Percentiles rank a stretch among this genome's conserved stretches.
phyloP scores from a whole-genome alignment of 2,797 vertebrate species.

The Coccyzus lansbergi region DNA sequence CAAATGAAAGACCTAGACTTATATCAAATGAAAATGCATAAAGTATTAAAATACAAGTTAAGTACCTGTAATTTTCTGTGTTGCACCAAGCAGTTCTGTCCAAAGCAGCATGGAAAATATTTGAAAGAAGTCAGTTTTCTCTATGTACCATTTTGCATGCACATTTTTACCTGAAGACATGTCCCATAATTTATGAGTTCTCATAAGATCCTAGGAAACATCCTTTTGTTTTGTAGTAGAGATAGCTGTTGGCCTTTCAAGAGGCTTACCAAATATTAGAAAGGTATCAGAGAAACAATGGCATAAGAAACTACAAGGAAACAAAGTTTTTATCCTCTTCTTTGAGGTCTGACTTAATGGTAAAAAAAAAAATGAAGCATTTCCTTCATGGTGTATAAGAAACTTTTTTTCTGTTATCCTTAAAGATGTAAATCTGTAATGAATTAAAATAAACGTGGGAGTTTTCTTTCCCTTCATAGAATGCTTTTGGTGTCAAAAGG shows the following conservation, averaged over 20 bases:
- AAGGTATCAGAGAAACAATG: rapidly evolving
- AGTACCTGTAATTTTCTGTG: not conserved
- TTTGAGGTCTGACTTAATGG: not conserved
- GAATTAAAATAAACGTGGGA: not conserved
- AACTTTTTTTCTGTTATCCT: not conserved
- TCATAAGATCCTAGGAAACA: not conserved
- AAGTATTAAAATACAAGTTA: not conserved
- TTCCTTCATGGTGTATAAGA: not conserved
- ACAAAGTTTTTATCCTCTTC: not conserved
- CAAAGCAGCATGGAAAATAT: not conserved
- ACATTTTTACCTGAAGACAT: not conserved
- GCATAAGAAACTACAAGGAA: not conserved
- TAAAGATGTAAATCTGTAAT: not conserved
- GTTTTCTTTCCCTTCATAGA: rapidly evolving
- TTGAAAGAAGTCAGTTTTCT: not conserved
- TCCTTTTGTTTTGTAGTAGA: not conserved
- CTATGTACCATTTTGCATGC: rapidly evolving
- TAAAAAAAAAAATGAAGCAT: not conserved
- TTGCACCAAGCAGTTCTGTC: not conserved
- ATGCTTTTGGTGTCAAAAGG: not conserved
- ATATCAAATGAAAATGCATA: not conserved
- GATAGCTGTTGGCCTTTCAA: not conserved
- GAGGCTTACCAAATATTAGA: not conserved
- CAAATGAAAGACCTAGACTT: not conserved
- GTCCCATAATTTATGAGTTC: rapidly evolving